A percentile compares a stretch with the other conserved stretches of the same genome.
phyloP scores from a whole-genome alignment of 2,888 invertebrate species.

The Habroteleia sp. region DNA sequence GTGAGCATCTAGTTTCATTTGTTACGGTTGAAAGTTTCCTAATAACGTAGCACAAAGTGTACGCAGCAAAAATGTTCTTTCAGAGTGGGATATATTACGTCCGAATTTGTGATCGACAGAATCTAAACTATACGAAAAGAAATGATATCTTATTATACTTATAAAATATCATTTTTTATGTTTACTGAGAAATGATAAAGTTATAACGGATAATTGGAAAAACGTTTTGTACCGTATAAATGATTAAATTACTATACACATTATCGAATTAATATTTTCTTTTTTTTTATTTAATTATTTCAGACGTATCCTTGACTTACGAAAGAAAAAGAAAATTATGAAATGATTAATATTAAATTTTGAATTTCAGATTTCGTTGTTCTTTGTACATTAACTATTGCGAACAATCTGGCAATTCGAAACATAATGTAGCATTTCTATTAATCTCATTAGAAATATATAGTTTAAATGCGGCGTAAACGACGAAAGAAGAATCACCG shows the following conservation, averaged over 20 bases:
- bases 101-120: constrained; percentile 46
- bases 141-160: constrained; percentile 23
- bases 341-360: no score
- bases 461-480: background rate
- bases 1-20: constrained; percentile 43
- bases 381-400: no score
- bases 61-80: constrained; percentile 44
- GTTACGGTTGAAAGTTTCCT: constrained; percentile 60
- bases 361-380: no score
- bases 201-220: no score
- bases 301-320: background rate
- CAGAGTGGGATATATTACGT: constrained; percentile 44
- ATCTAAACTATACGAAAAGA: constrained; percentile 24
- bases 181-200: constrained; percentile 9
- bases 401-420: constrained; percentile 7
- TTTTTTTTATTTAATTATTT: constrained; percentile 1
- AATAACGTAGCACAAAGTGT: constrained; percentile 59
- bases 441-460: constrained; percentile 10
- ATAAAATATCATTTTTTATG: constrained; percentile 2
- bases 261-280: no score
- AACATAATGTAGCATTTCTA: constrained; percentile 27
- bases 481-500: background rate
- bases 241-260: no score
- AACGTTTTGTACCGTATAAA: no score
- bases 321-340: no score